These are phyloP conservation scores for Dermochelys coriacea DNA, from an alignment of 2,797 vertebrate species.

Conservation along the genomic window DNA sequence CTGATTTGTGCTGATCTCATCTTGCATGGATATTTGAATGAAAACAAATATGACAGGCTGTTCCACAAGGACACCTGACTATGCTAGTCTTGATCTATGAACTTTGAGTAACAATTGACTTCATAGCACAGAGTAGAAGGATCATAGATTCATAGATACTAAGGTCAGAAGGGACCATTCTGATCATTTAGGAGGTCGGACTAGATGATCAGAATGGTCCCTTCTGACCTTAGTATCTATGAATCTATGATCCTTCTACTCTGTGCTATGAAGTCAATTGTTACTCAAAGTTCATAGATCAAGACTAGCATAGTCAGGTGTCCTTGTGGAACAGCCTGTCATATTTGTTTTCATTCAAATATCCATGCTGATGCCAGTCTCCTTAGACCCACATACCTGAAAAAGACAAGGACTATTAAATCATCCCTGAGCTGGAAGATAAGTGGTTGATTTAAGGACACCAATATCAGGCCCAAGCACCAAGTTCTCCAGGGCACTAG, in stretches of 20 bases:
- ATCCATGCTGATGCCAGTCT: not conserved
- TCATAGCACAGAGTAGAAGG: not conserved
- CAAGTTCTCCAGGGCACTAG: not conserved
- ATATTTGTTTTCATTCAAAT: not conserved
- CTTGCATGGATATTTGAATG: not conserved
- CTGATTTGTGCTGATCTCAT: not conserved
- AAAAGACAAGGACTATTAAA: not conserved
- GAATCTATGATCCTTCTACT: not conserved
- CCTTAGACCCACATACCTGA: not conserved
- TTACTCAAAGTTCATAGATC: not conserved
- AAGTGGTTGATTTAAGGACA: not conserved
- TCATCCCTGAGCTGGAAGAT: no score
- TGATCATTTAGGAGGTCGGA: no score
- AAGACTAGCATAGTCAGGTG: not conserved
- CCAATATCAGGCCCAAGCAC: not conserved
- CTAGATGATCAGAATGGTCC: no score
- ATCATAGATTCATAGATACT: no score
- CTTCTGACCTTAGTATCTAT: no score
- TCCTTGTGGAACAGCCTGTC: not conserved
- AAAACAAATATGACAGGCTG: not conserved
- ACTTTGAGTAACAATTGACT: not conserved
- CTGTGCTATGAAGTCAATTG: not conserved
- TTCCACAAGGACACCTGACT: not conserved
- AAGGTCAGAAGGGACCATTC: no score
- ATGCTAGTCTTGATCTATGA: not conserved